phyloP scores from a whole-genome alignment of 64 coral and sea anemone species.

The Hydrozoanthus tunicans region DNA sequence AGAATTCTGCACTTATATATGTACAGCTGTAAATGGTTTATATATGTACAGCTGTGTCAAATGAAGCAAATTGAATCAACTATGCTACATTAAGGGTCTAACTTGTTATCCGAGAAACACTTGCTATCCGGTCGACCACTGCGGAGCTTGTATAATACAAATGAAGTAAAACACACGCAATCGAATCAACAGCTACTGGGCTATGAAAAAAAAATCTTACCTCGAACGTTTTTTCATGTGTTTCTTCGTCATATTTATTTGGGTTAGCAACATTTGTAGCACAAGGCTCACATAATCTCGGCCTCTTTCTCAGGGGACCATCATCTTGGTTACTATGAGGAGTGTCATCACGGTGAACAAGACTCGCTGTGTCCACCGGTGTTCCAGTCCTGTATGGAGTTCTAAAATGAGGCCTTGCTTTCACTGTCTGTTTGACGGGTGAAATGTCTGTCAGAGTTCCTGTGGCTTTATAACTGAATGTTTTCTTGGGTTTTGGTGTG shows the following conservation, averaged over 20 bases:
- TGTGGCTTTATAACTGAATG: neutral
- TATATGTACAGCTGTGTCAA: no score
- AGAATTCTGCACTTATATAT: no score
- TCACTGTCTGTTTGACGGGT: neutral
- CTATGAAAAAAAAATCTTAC: neutral
- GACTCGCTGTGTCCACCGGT: neutral
- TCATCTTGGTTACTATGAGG: neutral
- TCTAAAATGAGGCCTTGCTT: constrained; percentile 47
- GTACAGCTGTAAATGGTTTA: no score
- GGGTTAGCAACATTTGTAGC: neutral
- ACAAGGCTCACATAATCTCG: neutral
- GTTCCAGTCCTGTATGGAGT: constrained; percentile 23
- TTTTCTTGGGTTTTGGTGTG: neutral
- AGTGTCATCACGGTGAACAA: neutral
- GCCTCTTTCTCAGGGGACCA: constrained; percentile 22
- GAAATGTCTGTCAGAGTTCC: neutral
- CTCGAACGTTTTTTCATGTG: neutral
- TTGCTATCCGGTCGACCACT: no score
- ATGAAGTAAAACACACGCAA: no score
- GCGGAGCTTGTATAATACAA: no score
- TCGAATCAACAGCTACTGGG: neutral
- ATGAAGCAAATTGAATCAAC: no score
- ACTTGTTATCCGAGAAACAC: no score
- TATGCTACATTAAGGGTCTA: no score
- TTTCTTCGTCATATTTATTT: neutral